phyloP scores from a whole-genome alignment of 2,113 vertebrate genomes.

The Galemys pyrenaicus region DNA sequence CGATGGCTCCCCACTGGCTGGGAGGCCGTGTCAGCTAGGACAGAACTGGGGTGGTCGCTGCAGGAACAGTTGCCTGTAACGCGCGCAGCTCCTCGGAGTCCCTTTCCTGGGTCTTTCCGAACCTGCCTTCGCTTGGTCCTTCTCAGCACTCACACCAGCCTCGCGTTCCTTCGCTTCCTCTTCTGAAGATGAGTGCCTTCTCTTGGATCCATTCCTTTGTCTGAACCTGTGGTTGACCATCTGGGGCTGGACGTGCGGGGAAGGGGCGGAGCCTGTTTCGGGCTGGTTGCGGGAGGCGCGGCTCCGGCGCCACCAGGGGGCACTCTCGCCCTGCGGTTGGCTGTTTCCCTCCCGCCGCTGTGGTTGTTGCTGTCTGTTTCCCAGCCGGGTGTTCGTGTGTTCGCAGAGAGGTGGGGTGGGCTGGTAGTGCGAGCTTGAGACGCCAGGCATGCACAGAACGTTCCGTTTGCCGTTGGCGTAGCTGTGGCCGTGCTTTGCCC shows the following conservation, averaged over 20 bases:
- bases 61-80: not conserved
- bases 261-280: not conserved
- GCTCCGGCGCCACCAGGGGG: slow-evolving; percentile 76
- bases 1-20: accelerated
- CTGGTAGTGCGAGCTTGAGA: not conserved
- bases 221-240: not conserved
- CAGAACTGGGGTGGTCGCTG: not conserved
- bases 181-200: slow-evolving; percentile 7
- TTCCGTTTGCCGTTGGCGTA: not conserved
- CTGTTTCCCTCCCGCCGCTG: not conserved
- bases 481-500: not conserved
- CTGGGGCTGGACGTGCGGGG: not conserved
- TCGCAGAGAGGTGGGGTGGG: not conserved
- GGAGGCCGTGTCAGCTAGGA: not conserved
- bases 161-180: not conserved
- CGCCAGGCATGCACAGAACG: not conserved
- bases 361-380: not conserved
- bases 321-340: slow-evolving; percentile 57
- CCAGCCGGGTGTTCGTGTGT: slow-evolving; percentile 56
- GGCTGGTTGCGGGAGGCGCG: not conserved
- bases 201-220: slow-evolving; percentile 16
- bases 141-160: not conserved
- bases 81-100: accelerated
- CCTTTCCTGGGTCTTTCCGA: not conserved
- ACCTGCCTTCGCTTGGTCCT: not conserved